Percentiles rank a stretch among this genome's conserved stretches.
phyloP scores from a whole-genome alignment of 2,797 vertebrate species.

The Gambusia yucatana region DNA sequence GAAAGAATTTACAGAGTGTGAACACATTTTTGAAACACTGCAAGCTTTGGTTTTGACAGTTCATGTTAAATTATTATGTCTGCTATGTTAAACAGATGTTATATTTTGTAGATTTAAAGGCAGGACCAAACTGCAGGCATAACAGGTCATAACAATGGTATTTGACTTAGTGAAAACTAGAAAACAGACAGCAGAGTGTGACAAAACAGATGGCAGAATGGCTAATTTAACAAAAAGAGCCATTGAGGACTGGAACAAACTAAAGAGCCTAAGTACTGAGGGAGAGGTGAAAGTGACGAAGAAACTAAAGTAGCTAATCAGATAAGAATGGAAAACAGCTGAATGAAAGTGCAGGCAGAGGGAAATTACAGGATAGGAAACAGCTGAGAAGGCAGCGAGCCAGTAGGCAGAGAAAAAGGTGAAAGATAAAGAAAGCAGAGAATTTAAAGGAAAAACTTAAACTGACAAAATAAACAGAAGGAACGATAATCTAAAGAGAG shows the following conservation, averaged over 20 bases:
- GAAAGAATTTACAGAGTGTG: background rate
- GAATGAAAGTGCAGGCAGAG: background rate
- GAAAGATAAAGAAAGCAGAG: background rate
- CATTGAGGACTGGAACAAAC: background rate
- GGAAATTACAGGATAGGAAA: background rate
- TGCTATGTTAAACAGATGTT: background rate
- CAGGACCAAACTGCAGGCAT: no score
- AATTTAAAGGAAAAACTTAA: no score
- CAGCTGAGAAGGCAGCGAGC: background rate
- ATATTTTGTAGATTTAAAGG: no score
- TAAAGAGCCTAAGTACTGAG: background rate
- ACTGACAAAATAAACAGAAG: background rate
- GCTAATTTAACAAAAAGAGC: background rate
- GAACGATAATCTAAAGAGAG: background rate
- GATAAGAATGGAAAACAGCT: no score
- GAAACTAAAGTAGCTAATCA: background rate
- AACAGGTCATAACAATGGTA: background rate
- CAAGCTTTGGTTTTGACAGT: background rate
- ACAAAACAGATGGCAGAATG: background rate
- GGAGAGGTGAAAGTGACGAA: background rate
- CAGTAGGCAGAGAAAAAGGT: background rate
- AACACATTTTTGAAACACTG: background rate
- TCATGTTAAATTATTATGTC: background rate
- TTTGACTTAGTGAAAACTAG: background rate
- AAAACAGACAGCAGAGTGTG: background rate